Conservation (phyloP, 1,140 invertebrate genomes). For the Arctopsyche grandis region DNA sequence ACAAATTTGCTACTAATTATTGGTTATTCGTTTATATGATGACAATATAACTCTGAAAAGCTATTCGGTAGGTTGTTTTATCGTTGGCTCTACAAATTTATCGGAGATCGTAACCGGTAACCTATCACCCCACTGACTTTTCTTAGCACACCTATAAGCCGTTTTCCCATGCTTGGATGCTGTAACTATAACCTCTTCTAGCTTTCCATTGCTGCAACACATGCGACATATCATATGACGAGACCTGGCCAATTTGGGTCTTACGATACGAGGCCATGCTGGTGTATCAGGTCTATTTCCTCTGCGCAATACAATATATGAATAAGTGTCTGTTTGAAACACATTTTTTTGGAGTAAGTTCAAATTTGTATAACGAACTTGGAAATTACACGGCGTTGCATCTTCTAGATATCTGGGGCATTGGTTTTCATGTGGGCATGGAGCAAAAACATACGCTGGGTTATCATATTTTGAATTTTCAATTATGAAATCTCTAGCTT, state of each 20-base stretch:
- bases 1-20: no score
- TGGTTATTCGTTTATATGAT: no score
- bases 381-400: conserved; percentile 82
- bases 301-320: conserved; percentile 84
- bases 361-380: conserved; percentile 71
- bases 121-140: conserved; percentile 78
- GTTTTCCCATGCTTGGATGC: conserved; percentile 75
- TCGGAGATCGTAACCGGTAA: conserved; percentile 68
- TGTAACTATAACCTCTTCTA: conserved; percentile 83
- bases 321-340: conserved; percentile 69
- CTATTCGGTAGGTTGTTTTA: neutral
- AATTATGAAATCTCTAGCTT: conserved; percentile 79
- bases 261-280: conserved; percentile 83
- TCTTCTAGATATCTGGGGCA: conserved; percentile 77
- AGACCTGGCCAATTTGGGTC: conserved; percentile 71
- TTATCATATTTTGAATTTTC: conserved; percentile 60
- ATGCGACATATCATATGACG: conserved; percentile 81
- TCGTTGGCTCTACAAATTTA: neutral
- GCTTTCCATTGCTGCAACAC: conserved; percentile 78
- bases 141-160: conserved; percentile 75
- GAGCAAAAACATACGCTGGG: conserved; percentile 76
- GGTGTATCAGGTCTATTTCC: conserved; percentile 68
- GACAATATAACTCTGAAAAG: neutral
- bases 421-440: conserved; percentile 82
- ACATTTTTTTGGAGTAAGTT: conserved; percentile 62